Evolutionary conservation across 2,888 invertebrate genomes (phyloP), one percentile per base, ranked within the genome.

Genomic region (Nemurella pictetii): DNA sequence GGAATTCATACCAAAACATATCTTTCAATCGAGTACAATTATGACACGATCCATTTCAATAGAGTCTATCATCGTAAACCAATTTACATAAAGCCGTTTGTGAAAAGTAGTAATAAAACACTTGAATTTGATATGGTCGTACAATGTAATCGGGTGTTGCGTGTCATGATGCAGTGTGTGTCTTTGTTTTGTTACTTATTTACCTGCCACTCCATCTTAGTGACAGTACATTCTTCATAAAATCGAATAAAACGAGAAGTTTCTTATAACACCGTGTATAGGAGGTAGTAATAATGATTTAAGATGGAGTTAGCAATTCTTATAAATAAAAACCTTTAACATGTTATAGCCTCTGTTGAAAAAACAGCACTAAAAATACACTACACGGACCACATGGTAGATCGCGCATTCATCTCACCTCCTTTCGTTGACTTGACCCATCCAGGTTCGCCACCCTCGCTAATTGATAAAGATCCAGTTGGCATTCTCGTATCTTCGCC

Each of bases 341-440:
- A n/a, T n/a, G n/a, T n/a, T n/a, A n/a, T n/a, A n/a, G n/a, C n/a
- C n/a, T n/a, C n/a, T n/a, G n/a, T n/a, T n/a, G n/a, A n/a, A n/a
- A n/a, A n/a, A n/a, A n/a, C n/a, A n/a, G n/a, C n/a, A n/a, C n/a
- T n/a, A n/a, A n/a, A n/a, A n/a, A n/a, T n/a, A n/a, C n/a, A n/a
- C n/a, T n/a, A n/a, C n/a, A n/a, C n/a, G n/a, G n/a, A n/a, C 55
- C 55, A 55, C 55, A 20, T 20, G 3, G 55, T 20, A 2, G 2
- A 20, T 55, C 3, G 55, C 20, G 55, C 55, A 12, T 55, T 55
- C 55, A 27, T 75, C 75, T 75, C 75, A 75, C 75, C 75, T 75
- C 75, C 75, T 75, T 75, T 75, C 75, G 75, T 75, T 0, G 75
- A 75, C 27, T 75, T 75, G 26, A 75, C 75, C 75, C 75, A 75